Conservation (phyloP, 2,888 invertebrate genomes). For the Pheosia tremula region DNA sequence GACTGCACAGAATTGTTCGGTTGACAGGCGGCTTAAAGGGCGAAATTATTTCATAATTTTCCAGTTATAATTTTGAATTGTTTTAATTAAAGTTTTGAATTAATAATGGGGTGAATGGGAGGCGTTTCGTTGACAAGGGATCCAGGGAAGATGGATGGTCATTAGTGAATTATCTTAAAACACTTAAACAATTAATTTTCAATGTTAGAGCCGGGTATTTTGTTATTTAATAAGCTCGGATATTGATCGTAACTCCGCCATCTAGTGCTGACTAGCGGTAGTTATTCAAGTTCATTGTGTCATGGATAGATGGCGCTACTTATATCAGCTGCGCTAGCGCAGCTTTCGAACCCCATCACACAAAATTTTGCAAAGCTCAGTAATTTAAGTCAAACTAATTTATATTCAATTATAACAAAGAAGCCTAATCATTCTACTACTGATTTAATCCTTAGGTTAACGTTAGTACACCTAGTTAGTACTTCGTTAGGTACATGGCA, state of each 20-base stretch:
- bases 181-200: slow-evolving; percentile 36
- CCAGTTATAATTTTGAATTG: slow-evolving; percentile 68
- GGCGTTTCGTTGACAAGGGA: slow-evolving; percentile 57
- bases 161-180: slow-evolving; percentile 36
- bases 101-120: slow-evolving; percentile 57
- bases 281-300: slow-evolving; percentile 20
- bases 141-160: slow-evolving; percentile 53
- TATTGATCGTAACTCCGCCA: slow-evolving; percentile 30
- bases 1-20: slow-evolving; percentile 79
- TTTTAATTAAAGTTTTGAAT: slow-evolving; percentile 77
- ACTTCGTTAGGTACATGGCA: too few species aligned
- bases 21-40: slow-evolving; percentile 74
- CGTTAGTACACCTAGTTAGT: too few species aligned
- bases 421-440: too few species aligned
- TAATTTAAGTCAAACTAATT: too few species aligned
- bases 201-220: slow-evolving; percentile 12
- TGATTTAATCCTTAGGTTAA: too few species aligned
- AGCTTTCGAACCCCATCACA: neutral
- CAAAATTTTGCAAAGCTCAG: too few species aligned
- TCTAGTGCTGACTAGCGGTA: slow-evolving; percentile 56
- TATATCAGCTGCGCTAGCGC: slow-evolving; percentile 55
- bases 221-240: neutral
- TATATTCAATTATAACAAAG: too few species aligned
- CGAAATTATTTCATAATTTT: slow-evolving; percentile 76
- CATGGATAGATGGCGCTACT: slow-evolving; percentile 58